Evolutionary conservation across 35 echinoderm and acorn worm genomes (phyloP), one percentile per base, ranked within the genome.

Genomic region (Diadema setosum): DNA sequence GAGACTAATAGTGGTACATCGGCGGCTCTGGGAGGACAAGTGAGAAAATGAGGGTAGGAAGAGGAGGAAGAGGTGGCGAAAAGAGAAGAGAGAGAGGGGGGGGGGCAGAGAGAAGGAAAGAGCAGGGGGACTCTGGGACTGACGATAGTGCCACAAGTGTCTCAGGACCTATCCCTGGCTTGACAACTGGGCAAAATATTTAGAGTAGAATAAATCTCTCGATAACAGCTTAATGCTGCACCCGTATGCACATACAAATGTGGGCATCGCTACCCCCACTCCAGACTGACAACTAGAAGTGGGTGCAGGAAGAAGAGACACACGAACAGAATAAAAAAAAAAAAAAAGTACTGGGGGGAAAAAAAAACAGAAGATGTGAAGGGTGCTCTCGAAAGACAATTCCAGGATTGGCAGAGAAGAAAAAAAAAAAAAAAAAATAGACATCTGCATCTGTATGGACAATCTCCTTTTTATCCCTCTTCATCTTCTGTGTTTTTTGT

Each of bases 181-280:
- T 78, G 73, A 78, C 73, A 78, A 78, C 73, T 44, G 73, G 44
- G 40, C 73, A 78, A 78, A 78, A 78, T 78, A 78, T 78, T 78
- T 78, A 21, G 73, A 78, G 73, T 78, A 78, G 73, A 44, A 44
- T 78, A 78, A 78, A 78, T 78, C 73, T 78, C 73, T 78, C 40
- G 73, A 78, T 78, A 78, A 78, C 73, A 78, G 40, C 73, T 78
- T 78, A 78, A 78, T 78, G 73, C 73, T 78, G 33, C 44, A 41
- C 35, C 73, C 37, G 73, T 78, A 78, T 78, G 73, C 73, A 78
- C 73, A 78, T 78, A 78, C 73, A 36, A 78, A 78, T 78, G 33
- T 26, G 44, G 73, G 73, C 73, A 78, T 78, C 73, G 39, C 40
- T 33, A n/a, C 24, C 27, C 20, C 73, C 20, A 78, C 73, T 78